Base-by-base conservation (phyloP, 1,140 invertebrate genomes). In the Drosophila nikananu region DNA sequence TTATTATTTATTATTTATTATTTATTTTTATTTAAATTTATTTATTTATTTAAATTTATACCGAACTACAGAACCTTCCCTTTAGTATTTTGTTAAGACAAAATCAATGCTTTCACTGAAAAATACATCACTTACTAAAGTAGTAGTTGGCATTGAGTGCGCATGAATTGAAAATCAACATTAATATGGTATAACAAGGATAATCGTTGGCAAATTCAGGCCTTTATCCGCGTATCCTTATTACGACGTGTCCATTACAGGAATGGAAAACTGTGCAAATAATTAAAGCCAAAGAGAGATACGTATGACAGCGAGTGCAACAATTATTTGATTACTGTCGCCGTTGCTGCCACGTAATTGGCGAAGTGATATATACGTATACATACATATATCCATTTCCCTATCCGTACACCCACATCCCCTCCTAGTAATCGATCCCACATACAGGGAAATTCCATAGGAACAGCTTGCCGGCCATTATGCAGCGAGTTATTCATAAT, bases 241-340 rank as follows among this genome's bases (percentile, higher is more conserved):
- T 61, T 73, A 42, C 70, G 55, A 66, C 64, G 54, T 57, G 57
- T 68, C 62, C 73, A 77, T 77, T 77, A 60, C 67, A 35, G 46
- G 39, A 77, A 72, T 72, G 63, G 63, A 80, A 57, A 83, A 83
- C 55, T 86, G 74, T 67, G 76, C 70, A 86, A 86, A 86, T 87
- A 83, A 87, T 86, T 87, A 87, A 89, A 83, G 80, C 61, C 48
- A 70, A 86, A 66, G 57, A 70, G 67, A 71, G 64, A 82, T 74
- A 83, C 72, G 62, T 64, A 63, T 83, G 83, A 82, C 82, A 82
- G 82, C 44, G 59, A 82, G 71, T 78, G 84, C 81, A 79, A 91
- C 86, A 92, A 92, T 92, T 92, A 91, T 91, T 91, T 91, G 89
- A 91, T 91, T 83, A 92, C 78, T 92, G 83, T 90, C 78, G 82